Base-by-base conservation (phyloP, 2,113 vertebrate genomes). In the Pipa parva region DNA sequence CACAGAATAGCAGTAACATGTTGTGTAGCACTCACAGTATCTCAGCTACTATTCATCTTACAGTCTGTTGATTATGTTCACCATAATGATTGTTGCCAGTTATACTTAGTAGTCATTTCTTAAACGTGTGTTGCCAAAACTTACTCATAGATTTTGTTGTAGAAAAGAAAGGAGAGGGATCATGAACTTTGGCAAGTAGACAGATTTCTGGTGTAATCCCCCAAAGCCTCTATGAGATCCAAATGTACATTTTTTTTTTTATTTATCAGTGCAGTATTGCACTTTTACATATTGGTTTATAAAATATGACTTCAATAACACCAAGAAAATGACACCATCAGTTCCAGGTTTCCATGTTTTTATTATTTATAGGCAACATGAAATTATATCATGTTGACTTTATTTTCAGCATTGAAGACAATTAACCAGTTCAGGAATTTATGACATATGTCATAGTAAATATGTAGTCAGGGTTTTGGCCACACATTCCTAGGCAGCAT, bases 11-110 rank as follows among this genome's bases (percentile, higher is more conserved):
- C 12, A n/a, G 17, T 15, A 42, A 60, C 28, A 50, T 46, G 39
- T 68, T 24, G 26, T 33, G 11, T 29, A 37, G 22, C 5, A 36
- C 29, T 36, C 12, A 58, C 46, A 56, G 52, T 56, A 56, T 31
- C 52, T 26, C 31, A 56, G 52, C 27, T 29, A 56, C 52, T 28
- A 31, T 29, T 27, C 31, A 17, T 20, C 15, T 56, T 29, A 1
- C 28, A 56, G 8, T 56, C 15, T 42, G 39, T 17, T 42, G 39
- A 42, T 42, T 42, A 42, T 15, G 17, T 15, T n/a, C 1, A n/a
- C 15, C n/a, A 13, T n/a, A 42, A 2, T 13, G 15, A 15, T 17
- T 42, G 11, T 42, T 42, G 39, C 39, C 39, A 42, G n/a, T 42
- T n/a, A 42, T 15, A 42, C 15, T 42, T 42, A 42, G 39, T 42